Base-by-base conservation (phyloP, 2,113 vertebrate genomes). In the Heptranchias perlo region DNA sequence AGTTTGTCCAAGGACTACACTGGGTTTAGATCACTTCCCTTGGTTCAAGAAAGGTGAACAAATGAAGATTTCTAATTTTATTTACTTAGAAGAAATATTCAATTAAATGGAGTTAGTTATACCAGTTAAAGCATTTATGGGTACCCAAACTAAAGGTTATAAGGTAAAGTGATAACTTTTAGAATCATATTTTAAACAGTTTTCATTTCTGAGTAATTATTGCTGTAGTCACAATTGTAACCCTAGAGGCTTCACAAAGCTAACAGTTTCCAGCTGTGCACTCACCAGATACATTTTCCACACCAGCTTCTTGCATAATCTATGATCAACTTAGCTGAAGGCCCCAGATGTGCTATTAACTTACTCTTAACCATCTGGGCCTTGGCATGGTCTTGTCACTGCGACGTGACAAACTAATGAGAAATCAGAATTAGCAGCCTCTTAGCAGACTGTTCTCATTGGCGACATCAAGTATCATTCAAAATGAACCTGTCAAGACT, bases 241-340 rank as follows among this genome's bases (percentile, higher is more conserved):
- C 61, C n/a, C 54, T 62, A 61, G 91, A 93, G 91, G 58, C 58
- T 39, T 39, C 54, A 39, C 91, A 93, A 64, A 93, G 91, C 91
- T 93, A 93, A 93, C n/a, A 93, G 91, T 93, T 93, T 93, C 91
- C 91, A 93, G 91, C 54, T 93, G 91, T 64, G 58, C 21, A 39
- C 54, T 93, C 13, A 1, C n/a, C n/a, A 39, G 58, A n/a, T 93
- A 93, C 13, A 93, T 93, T 93, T 93, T 93, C 91, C 91, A 93
- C 35, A 93, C 58, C 91, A 64, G 14, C 35, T 62, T 62, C 54
- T 93, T 62, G 52, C 58, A 93, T 64, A 93, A 93, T 62, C 91
- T 93, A 62, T 93, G 91, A 62, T 62, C 58, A 64, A 58, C 64
- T 39, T 64, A 39, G 35, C n/a, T 93, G 91, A 93, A 93, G 61